Evolutionary conservation across 2,888 invertebrate species (phyloP), one percentile per base, ranked within the genome.

Genomic region (Andrena dorsata): DNA sequence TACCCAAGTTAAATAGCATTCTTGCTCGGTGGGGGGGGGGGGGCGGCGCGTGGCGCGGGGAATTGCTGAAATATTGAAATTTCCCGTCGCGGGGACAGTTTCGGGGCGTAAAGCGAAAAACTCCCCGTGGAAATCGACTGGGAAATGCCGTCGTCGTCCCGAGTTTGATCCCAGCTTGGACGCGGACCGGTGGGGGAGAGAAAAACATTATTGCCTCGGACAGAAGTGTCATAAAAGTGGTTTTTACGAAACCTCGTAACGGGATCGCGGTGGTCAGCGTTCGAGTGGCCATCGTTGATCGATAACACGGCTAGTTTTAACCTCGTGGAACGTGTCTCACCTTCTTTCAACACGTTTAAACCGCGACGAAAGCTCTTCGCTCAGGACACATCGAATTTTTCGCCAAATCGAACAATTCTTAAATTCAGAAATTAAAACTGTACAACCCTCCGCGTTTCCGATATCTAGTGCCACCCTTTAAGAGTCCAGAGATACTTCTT

Each of bases 41-140:
- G 4, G 41, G 1, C 4, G 41, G 41, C 41, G 13, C 41, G 13
- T 41, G 41, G 41, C 13, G 58, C 58, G 5, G 28, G 58, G 23
- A 58, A 28, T 51, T 51, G 51, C 30, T 51, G 32, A 32, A 30
- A 68, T 20, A 68, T 51, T 51, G 32, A 53, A 68, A 53, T 32
- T 53, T 53, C 30, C 23, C 51, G 23, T 32, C 32, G 68, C 10
- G n/a, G 49, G 7, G 28, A n/a, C 49, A 65, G 26, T 28, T 41
- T n/a, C 16, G 16, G 49, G 32, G 30, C 23, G 53, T 72, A 79
- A 80, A 79, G 64, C 49, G 72, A 23, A 23, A 61, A 66, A 64
- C n/a, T 76, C 80, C 76, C 82, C 51, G 51, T 71, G 82, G 80
- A 82, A 82, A 80, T 82, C 71, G 82, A 49, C 63, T 70, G 51